Evolutionary conservation across 2,113 vertebrate species (phyloP).

Genomic region (Pardalotus punctatus): DNA sequence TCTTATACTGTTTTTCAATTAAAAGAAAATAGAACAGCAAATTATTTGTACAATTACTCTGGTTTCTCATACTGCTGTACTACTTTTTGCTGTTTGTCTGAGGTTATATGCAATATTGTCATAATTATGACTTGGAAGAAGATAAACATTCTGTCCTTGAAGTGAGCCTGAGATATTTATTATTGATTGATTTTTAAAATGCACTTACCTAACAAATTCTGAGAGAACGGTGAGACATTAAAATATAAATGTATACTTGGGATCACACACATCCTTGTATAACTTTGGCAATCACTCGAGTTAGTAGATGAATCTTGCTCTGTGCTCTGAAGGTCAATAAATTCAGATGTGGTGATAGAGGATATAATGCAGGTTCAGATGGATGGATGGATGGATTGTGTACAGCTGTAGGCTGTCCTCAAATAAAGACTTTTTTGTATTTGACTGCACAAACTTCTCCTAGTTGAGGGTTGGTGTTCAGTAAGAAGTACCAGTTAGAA

Average conservation of each 20-base stretch:
- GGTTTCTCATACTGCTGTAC: background rate
- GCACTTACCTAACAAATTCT: background rate
- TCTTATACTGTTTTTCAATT: background rate
- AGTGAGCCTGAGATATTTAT: background rate
- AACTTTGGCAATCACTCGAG: background rate
- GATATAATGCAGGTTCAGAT: background rate
- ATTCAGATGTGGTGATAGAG: background rate
- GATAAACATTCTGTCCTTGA: background rate
- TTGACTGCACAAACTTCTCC: background rate
- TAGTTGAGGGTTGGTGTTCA: background rate
- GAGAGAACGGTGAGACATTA: background rate
- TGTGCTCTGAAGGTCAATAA: background rate
- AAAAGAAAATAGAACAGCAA: background rate
- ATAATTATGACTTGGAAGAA: background rate
- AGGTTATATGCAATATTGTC: background rate
- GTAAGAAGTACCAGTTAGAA: background rate
- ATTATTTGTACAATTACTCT: background rate
- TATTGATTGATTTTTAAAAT: conserved; percentile 17
- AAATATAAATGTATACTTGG: background rate
- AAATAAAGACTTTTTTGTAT: background rate
- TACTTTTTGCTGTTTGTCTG: background rate
- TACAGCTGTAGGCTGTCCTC: background rate
- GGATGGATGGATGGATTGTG: background rate
- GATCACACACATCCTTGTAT: background rate
- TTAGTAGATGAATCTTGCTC: background rate